These are phyloP conservation scores for Aldabrachelys gigantea DNA, from an alignment of 2,113 vertebrate genomes.

Conservation along the genomic window DNA sequence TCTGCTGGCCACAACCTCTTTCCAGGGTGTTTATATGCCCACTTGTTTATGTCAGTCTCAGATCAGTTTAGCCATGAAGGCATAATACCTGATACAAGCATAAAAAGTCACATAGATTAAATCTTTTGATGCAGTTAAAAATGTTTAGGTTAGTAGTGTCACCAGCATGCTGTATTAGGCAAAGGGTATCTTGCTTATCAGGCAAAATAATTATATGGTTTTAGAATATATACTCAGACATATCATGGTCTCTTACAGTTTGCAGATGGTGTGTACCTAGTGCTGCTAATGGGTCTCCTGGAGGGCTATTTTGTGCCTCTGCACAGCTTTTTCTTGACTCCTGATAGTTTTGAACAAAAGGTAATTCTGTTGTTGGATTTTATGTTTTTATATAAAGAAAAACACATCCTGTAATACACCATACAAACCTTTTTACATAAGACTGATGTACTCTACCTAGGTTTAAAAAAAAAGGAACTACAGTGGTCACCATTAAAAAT, in stretches of 20 bases:
- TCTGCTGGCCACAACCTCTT: neutral
- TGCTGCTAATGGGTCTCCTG: slow-evolving; percentile 96
- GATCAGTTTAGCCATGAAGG: neutral
- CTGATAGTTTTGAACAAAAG: slow-evolving; percentile 98
- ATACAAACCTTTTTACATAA: rapidly evolving
- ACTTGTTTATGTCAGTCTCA: neutral
- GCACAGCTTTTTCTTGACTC: slow-evolving; percentile 97
- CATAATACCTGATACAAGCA: neutral
- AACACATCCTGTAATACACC: neutral
- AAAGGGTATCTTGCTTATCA: neutral
- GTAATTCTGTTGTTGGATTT: slow-evolving; percentile 71
- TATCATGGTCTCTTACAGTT: slow-evolving; percentile 80
- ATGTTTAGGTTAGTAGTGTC: neutral
- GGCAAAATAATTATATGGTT: neutral
- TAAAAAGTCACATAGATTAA: neutral
- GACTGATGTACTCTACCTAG: neutral
- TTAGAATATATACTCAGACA: slow-evolving; percentile 1
- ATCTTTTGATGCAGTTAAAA: neutral
- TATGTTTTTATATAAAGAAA: slow-evolving; percentile 18
- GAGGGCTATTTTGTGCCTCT: slow-evolving; percentile 97
- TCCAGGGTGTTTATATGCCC: neutral
- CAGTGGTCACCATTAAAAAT: neutral
- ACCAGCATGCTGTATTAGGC: neutral
- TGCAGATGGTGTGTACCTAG: slow-evolving; percentile 98
- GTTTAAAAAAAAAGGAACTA: neutral